phyloP scores from a whole-genome alignment of 2,888 invertebrate genomes.

The Actias luna region DNA sequence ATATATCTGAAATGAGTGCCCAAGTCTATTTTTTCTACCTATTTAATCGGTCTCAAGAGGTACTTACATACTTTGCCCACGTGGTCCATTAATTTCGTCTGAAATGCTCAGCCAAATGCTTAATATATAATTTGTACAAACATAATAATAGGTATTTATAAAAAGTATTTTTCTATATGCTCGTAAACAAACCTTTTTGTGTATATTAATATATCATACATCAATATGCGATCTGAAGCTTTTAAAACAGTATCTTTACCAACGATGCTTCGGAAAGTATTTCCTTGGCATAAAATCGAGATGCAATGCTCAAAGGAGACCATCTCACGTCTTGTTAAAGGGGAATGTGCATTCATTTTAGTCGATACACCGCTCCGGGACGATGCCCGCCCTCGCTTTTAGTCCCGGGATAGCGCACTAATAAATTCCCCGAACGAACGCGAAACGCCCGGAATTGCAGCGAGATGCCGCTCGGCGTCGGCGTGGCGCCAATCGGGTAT shows the following conservation, averaged over 20 bases:
- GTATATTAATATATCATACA: background rate
- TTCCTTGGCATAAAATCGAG: conserved; percentile 2
- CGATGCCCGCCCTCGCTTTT: conserved; percentile 29
- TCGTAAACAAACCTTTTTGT: background rate
- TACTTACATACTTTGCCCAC: too few relatives aligned
- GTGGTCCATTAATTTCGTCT: too few relatives aligned
- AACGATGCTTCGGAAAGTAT: background rate
- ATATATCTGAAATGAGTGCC: too few relatives aligned
- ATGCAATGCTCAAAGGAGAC: conserved; percentile 23
- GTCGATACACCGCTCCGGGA: conserved; percentile 18
- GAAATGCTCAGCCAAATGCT: too few relatives aligned
- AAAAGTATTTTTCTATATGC: background rate
- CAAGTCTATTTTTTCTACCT: too few relatives aligned
- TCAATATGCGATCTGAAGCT: background rate
- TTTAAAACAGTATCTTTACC: background rate
- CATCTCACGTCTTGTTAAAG: conserved; percentile 26
- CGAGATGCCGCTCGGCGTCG: conserved; percentile 37
- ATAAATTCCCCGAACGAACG: conserved; percentile 45
- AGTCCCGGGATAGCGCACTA: conserved; percentile 38
- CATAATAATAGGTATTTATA: too few relatives aligned
- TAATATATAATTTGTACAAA: too few relatives aligned
- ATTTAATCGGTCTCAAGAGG: too few relatives aligned
- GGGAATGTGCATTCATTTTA: conserved; percentile 29
- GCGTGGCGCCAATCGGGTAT: conserved; percentile 47
- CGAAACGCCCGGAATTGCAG: conserved; percentile 44